Percentiles rank a stretch among this genome's conserved stretches.
phyloP scores from a whole-genome alignment of 1,140 invertebrate species.

The Drosophila funebris region DNA sequence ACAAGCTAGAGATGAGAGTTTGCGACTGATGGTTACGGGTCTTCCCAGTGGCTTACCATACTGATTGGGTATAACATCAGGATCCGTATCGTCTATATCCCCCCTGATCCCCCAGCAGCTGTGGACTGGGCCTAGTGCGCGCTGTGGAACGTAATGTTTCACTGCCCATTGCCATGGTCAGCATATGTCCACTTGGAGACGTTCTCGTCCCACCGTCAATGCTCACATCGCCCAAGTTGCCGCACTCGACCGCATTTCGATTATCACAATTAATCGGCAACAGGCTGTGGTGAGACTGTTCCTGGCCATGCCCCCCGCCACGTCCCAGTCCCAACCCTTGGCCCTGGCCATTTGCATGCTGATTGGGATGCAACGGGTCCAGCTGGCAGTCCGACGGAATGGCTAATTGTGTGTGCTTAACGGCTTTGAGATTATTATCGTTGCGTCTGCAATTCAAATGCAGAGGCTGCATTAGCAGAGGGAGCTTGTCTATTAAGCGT shows the following conservation, averaged over 20 bases:
- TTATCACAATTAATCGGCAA: conserved; percentile 76
- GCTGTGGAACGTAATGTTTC: conserved; percentile 71
- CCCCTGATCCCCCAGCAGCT: conserved; percentile 84
- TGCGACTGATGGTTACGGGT: too few species aligned
- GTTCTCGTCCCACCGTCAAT: conserved; percentile 41
- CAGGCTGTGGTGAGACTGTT: conserved; percentile 77
- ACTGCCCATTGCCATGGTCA: conserved; percentile 46
- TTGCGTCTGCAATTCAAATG: conserved; percentile 74
- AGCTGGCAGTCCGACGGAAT: conserved; percentile 83
- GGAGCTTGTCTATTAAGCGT: conserved; percentile 15
- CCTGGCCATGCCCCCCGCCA: conserved; percentile 13
- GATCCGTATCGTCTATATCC: conserved; percentile 88
- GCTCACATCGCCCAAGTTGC: conserved; percentile 47
- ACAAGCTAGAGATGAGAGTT: too few species aligned
- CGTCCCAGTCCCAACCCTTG: conserved; percentile 4
- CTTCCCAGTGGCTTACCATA: conserved; percentile 87
- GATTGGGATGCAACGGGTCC: conserved; percentile 74
- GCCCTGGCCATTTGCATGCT: conserved; percentile 43
- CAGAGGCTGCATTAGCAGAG: conserved; percentile 42
- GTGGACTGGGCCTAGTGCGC: conserved; percentile 67
- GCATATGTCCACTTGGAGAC: conserved; percentile 45
- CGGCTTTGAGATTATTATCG: conserved; percentile 82
- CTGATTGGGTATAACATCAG: conserved; percentile 93
- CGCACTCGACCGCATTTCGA: conserved; percentile 60
- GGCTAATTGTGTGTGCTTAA: conserved; percentile 81